Conservation (phyloP, 2,888 invertebrate species). For the Vannuccia rotundouncinata region DNA sequence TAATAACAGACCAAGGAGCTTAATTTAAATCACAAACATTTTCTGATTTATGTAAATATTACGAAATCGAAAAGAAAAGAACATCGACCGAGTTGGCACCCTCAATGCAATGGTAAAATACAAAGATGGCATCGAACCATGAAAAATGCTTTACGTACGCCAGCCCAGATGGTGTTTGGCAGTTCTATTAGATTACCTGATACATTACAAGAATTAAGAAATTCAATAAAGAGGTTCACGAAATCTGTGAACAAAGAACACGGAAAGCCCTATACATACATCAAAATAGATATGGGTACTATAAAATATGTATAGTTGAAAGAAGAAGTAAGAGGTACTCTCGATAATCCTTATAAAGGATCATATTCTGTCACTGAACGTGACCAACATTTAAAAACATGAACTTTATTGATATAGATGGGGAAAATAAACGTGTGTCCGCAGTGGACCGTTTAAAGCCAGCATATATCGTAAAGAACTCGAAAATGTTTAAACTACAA, state of each 20-base stretch:
- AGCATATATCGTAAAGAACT: too few species aligned
- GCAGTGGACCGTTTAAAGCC: too few species aligned
- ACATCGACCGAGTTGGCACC: slow-evolving; percentile 1
- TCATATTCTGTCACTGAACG: neutral
- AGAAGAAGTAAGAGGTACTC: slow-evolving; percentile 15
- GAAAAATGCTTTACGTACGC: too few species aligned
- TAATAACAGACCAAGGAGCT: neutral
- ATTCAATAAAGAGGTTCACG: slow-evolving; percentile 11
- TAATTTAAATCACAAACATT: slow-evolving; percentile 8
- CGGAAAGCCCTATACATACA: neutral
- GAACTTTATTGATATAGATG: slow-evolving; percentile 11
- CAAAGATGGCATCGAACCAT: too few species aligned
- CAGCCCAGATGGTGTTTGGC: slow-evolving; percentile 1
- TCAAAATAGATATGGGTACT: slow-evolving; percentile 15
- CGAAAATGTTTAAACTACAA: too few species aligned
- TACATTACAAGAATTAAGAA: slow-evolving; percentile 18
- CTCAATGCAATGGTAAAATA: slow-evolving; percentile 16
- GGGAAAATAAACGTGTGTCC: neutral
- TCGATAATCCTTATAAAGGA: slow-evolving; percentile 20
- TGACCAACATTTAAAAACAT: slow-evolving; percentile 15
- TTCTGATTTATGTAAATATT: neutral
- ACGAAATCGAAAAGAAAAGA: slow-evolving; percentile 3
- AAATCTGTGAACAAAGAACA: slow-evolving; percentile 15
- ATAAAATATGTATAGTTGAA: neutral
- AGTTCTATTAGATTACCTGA: slow-evolving; percentile 21